Percentiles rank a stretch among this genome's conserved stretches.
Conservation (phyloP, 1,140 invertebrate genomes). For the Ctenoplectra terminalis region DNA sequence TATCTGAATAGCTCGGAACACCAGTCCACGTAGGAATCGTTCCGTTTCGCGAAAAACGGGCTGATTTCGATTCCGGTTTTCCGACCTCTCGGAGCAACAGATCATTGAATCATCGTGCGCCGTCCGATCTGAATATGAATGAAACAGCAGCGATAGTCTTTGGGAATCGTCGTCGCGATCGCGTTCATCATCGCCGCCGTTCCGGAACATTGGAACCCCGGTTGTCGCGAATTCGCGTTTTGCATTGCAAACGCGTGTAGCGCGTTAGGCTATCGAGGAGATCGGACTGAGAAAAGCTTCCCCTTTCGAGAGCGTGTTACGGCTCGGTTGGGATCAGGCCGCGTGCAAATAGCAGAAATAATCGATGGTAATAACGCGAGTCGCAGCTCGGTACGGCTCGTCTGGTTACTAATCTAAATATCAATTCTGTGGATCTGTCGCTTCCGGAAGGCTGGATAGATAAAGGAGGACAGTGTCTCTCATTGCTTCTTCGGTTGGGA, state of each 20-base stretch:
- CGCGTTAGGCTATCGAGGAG: slow-evolving; percentile 10
- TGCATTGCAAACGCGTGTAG: slow-evolving; percentile 35
- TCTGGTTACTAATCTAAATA: slow-evolving; percentile 58
- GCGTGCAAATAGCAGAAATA: slow-evolving; percentile 38
- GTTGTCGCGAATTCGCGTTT: slow-evolving; percentile 26
- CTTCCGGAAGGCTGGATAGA: slow-evolving; percentile 32
- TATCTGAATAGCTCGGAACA: not conserved
- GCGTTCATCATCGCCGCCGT: slow-evolving; percentile 46
- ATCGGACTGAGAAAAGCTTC: slow-evolving; percentile 23
- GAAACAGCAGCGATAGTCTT: not conserved
- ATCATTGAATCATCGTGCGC: slow-evolving; percentile 31
- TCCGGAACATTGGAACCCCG: slow-evolving; percentile 7
- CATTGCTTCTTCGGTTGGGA: not conserved
- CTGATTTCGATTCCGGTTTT: slow-evolving; percentile 48
- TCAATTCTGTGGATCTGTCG: slow-evolving; percentile 53
- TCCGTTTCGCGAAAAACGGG: slow-evolving; percentile 5
- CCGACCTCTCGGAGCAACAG: not conserved
- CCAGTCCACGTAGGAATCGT: slow-evolving; percentile 47
- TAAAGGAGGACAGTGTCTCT: slow-evolving; percentile 9
- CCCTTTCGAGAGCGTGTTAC: slow-evolving; percentile 20
- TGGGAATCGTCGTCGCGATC: not conserved
- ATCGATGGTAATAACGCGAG: slow-evolving; percentile 40
- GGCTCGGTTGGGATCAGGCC: not conserved
- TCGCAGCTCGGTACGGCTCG: slow-evolving; percentile 4
- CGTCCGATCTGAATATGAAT: slow-evolving; percentile 59